Evolutionary conservation across 1,140 invertebrate species (phyloP).

Genomic region (Uloborus diversus): DNA sequence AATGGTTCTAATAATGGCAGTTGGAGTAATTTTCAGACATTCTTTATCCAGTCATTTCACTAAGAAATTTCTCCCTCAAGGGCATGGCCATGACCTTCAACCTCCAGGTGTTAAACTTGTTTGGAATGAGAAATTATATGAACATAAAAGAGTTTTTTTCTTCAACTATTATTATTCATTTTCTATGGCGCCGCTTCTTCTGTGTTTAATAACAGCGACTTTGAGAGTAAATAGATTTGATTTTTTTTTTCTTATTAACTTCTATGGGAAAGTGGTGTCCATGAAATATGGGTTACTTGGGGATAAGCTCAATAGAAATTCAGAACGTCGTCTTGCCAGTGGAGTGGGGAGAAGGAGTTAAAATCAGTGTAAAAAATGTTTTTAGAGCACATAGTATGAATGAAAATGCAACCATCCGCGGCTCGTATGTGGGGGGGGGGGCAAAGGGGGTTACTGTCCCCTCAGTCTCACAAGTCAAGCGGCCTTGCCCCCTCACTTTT

Average conservation of each 20-base stretch:
- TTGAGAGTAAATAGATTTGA: constrained; percentile 16
- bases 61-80: background rate
- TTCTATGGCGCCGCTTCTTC: background rate
- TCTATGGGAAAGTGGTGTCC: background rate
- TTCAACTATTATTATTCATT: no score
- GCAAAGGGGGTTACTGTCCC: no score
- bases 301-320: background rate
- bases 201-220: constrained; percentile 26
- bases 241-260: background rate
- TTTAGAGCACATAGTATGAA: background rate
- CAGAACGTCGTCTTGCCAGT: background rate
- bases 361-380: no score
- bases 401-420: background rate
- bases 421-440: no score
- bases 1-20: constrained; percentile 32
- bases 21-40: constrained; percentile 9
- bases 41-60: constrained; percentile 4
- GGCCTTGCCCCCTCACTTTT: no score
- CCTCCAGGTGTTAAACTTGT: constrained; percentile 21
- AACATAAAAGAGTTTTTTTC: no score
- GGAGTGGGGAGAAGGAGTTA: no score
- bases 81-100: constrained; percentile 1
- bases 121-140: constrained; percentile 24
- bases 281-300: background rate
- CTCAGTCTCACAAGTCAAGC: no score